phyloP scores from a whole-genome alignment of 2,888 invertebrate genomes.

The Diadegma fenestrale region DNA sequence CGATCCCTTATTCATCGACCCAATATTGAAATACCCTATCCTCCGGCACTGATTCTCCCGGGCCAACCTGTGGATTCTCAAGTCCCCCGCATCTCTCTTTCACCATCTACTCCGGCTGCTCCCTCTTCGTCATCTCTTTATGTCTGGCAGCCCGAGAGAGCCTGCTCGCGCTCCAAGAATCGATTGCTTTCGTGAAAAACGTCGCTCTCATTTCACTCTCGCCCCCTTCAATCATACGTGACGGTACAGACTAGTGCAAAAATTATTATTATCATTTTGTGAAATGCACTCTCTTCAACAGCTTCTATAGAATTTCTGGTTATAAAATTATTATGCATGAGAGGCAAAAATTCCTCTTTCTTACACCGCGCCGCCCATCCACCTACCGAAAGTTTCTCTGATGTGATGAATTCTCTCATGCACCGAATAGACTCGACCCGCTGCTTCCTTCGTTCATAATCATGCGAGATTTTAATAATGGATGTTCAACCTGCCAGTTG shows the following conservation, averaged over 20 bases:
- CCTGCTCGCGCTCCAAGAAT: constrained; percentile 1
- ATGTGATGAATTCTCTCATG: constrained; percentile 12
- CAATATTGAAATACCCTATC: constrained; percentile 72
- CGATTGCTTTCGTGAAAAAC: constrained; percentile 31
- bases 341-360: background rate
- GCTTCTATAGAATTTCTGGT: constrained; percentile 21
- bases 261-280: background rate
- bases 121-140: constrained; percentile 18
- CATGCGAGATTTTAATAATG: constrained; percentile 27
- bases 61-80: constrained; percentile 73
- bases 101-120: constrained; percentile 21
- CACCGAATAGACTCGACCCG: constrained; percentile 12
- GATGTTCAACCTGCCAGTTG: constrained; percentile 22
- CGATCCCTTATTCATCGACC: constrained; percentile 75
- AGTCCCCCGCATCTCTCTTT: constrained; percentile 31
- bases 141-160: background rate
- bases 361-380: background rate
- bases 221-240: constrained; percentile 20
- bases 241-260: constrained; percentile 10
- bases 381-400: background rate
- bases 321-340: constrained; percentile 9
- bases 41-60: constrained; percentile 66
- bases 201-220: background rate
- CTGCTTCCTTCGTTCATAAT: background rate
- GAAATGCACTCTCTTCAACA: background rate